phyloP scores from a whole-genome alignment of 2,113 vertebrate species.

The Dolichotis patagonum region DNA sequence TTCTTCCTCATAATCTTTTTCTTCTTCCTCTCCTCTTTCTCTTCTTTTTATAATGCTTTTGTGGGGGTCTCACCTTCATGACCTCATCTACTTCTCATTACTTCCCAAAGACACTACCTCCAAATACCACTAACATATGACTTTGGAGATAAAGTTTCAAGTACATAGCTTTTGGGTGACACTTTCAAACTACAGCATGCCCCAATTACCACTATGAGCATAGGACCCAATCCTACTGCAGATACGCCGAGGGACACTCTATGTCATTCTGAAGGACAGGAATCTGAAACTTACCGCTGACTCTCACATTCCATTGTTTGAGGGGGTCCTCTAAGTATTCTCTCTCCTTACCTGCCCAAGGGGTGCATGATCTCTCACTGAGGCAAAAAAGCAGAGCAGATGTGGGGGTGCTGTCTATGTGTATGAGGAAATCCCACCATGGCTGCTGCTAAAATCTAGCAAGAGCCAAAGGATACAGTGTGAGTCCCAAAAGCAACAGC shows the following conservation, averaged over 20 bases:
- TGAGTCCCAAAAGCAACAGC: background rate
- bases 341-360: background rate
- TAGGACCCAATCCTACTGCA: background rate
- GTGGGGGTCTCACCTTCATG: background rate
- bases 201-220: background rate
- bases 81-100: background rate
- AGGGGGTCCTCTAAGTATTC: background rate
- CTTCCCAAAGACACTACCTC: background rate
- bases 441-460: background rate
- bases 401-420: background rate
- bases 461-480: background rate
- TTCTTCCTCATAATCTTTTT: background rate
- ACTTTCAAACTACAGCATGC: background rate
- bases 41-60: background rate
- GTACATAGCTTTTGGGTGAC: background rate
- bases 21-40: background rate
- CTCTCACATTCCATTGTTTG: background rate
- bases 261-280: background rate
- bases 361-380: background rate
- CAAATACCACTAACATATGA: background rate
- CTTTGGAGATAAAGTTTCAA: background rate
- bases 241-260: background rate
- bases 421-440: background rate
- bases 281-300: background rate
- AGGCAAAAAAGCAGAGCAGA: background rate